phyloP scores from a whole-genome alignment of 2,113 vertebrate genomes.

The Thunnus thynnus region DNA sequence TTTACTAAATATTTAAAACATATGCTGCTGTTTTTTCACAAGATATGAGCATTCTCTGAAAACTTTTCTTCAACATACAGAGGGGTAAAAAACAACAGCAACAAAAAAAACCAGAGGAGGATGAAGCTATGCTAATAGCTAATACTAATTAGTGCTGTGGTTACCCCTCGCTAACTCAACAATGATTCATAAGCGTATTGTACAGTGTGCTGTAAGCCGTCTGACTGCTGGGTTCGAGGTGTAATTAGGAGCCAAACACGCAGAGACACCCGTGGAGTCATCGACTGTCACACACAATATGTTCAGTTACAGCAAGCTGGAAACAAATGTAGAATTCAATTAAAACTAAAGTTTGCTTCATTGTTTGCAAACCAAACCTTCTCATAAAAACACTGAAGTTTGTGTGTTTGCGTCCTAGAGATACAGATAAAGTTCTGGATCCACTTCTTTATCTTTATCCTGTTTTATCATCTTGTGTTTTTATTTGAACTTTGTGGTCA shows the following conservation, averaged over 20 bases:
- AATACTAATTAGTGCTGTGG: slow-evolving; percentile 35
- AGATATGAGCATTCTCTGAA: not conserved
- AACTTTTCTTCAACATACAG: not conserved
- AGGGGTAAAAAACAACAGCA: not conserved
- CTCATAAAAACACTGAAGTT: not conserved
- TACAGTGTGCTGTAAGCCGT: not conserved
- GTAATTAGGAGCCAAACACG: slow-evolving; percentile 37
- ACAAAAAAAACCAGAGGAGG: not conserved
- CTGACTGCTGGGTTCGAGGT: slow-evolving; percentile 19
- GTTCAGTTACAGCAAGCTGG: not conserved
- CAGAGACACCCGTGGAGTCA: not conserved
- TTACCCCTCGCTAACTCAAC: not conserved
- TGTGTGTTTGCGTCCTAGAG: not conserved
- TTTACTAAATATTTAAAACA: not conserved
- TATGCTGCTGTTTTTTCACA: not conserved
- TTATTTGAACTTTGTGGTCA: too few species aligned
- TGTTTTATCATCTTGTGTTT: too few species aligned
- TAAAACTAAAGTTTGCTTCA: not conserved
- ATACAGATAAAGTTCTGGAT: not conserved
- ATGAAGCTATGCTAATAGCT: not conserved
- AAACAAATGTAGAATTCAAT: slow-evolving; percentile 5
- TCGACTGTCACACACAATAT: slow-evolving; percentile 7
- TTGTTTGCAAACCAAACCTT: not conserved
- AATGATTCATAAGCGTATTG: slow-evolving; percentile 7
- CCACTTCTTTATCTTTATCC: not conserved